A percentile compares a stretch with the other conserved stretches of the same genome.
Evolutionary conservation across 2,888 invertebrate species (phyloP).

Genomic region (Drosophila helvetica): DNA sequence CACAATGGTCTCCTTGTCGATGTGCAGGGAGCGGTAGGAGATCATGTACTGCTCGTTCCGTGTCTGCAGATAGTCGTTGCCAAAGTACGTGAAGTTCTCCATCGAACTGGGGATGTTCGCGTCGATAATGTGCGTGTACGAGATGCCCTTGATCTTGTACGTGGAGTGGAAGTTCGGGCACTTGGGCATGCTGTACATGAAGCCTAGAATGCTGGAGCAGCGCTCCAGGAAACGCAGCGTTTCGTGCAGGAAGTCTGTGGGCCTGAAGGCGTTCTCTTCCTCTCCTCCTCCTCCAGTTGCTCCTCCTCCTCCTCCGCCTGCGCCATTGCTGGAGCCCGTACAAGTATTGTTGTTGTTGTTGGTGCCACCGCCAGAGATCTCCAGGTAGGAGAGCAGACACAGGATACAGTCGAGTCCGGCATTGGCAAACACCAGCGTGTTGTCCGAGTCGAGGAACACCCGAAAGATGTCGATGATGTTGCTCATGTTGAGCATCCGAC

Average conservation of each 20-base stretch:
- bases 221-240: slow-evolving; percentile 93
- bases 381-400: slow-evolving; percentile 89
- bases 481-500: slow-evolving; percentile 86
- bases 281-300: slow-evolving; percentile 5
- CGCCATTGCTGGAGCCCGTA: slow-evolving; percentile 45
- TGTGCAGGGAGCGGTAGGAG: slow-evolving; percentile 83
- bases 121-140: slow-evolving; percentile 92
- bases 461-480: slow-evolving; percentile 95
- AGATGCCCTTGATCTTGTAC: slow-evolving; percentile 91
- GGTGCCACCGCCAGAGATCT: slow-evolving; percentile 87
- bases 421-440: slow-evolving; percentile 96
- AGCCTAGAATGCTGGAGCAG: slow-evolving; percentile 93
- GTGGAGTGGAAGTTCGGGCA: slow-evolving; percentile 96
- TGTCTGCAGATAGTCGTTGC: slow-evolving; percentile 86
- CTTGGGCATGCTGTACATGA: slow-evolving; percentile 97
- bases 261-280: slow-evolving; percentile 83
- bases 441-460: slow-evolving; percentile 96
- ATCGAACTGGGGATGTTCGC: slow-evolving; percentile 91
- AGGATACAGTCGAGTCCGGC: slow-evolving; percentile 97
- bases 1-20: slow-evolving; percentile 84
- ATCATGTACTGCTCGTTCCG: slow-evolving; percentile 88
- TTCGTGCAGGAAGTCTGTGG: slow-evolving; percentile 85
- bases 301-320: neutral
- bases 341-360: slow-evolving; percentile 87
- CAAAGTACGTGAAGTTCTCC: slow-evolving; percentile 88